Conservation (phyloP, 2,797 vertebrate species). For the Peromyscus melanophrys region DNA sequence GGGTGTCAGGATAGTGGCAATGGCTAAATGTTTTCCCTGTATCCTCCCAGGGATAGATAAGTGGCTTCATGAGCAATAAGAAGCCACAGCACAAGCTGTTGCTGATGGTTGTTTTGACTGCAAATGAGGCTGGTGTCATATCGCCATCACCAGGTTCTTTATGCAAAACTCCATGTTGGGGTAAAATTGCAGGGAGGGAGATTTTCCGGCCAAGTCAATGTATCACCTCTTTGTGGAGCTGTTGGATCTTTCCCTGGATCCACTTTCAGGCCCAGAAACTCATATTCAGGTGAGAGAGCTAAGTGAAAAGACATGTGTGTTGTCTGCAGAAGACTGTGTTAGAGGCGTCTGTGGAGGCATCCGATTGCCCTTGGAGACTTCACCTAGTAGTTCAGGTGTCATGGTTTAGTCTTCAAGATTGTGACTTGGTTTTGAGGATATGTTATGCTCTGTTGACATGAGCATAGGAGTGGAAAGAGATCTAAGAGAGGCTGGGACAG, state of each 20-base stretch:
- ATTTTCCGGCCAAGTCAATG: background rate
- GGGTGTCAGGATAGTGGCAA: rapidly evolving
- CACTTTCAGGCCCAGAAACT: background rate
- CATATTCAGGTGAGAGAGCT: background rate
- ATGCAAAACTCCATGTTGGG: background rate
- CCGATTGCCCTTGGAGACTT: background rate
- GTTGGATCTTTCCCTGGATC: background rate
- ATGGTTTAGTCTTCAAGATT: background rate
- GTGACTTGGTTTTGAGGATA: background rate
- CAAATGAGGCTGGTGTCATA: background rate
- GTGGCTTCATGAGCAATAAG: background rate
- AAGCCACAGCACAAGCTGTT: background rate
- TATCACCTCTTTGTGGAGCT: background rate
- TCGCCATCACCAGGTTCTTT: background rate
- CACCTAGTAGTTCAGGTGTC: background rate
- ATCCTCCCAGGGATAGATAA: background rate
- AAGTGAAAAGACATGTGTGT: background rate
- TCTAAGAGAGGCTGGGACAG: background rate
- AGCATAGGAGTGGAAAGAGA: background rate
- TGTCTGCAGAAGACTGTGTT: background rate
- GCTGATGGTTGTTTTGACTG: background rate
- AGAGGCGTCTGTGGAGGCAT: background rate
- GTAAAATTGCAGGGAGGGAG: background rate
- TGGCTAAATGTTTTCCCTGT: background rate
- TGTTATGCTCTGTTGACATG: background rate